Conservation (phyloP, 53 echinoderm and acorn worm genomes). For the Arbacia lixula region DNA sequence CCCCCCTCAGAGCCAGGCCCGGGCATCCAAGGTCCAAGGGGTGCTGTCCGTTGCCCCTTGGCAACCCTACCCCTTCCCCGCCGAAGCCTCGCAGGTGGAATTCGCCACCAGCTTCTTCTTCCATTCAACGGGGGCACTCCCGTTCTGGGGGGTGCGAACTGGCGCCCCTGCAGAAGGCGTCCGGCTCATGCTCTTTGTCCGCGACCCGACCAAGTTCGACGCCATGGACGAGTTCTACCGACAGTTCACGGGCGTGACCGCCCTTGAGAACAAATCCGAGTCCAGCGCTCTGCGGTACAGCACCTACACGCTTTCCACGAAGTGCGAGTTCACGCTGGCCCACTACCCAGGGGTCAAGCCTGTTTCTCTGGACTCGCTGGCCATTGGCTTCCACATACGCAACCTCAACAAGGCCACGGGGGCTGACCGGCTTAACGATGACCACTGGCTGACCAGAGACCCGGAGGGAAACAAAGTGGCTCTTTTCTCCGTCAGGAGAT, state of each 20-base stretch:
- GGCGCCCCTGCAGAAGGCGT: conserved; percentile 81
- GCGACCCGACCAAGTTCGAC: conserved; percentile 68
- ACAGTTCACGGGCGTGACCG: conserved; percentile 67
- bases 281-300: conserved; percentile 62
- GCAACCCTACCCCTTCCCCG: conserved; percentile 68
- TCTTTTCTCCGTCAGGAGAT: conserved; percentile 60
- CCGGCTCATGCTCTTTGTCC: conserved; percentile 77
- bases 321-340: conserved; percentile 79
- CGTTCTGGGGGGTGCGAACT: conserved; percentile 81
- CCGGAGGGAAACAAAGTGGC: conserved; percentile 76
- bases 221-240: conserved; percentile 85
- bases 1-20: conserved; percentile 61
- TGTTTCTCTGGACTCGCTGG: conserved; percentile 49
- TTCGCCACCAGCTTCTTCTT: conserved; percentile 78
- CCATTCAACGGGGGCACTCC: conserved; percentile 70
- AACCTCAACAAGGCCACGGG: conserved; percentile 72
- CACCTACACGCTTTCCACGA: conserved; percentile 70
- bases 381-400: conserved; percentile 70
- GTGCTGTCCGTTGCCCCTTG: conserved; percentile 73
- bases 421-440: conserved; percentile 77
- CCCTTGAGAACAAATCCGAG: conserved; percentile 49
- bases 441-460: conserved; percentile 80
- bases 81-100: conserved; percentile 70
- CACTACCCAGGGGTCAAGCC: conserved; percentile 72
- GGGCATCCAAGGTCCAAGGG: conserved; percentile 61